Evolutionary conservation across 2,113 vertebrate genomes (phyloP).

Genomic region (Vombatus ursinus): DNA sequence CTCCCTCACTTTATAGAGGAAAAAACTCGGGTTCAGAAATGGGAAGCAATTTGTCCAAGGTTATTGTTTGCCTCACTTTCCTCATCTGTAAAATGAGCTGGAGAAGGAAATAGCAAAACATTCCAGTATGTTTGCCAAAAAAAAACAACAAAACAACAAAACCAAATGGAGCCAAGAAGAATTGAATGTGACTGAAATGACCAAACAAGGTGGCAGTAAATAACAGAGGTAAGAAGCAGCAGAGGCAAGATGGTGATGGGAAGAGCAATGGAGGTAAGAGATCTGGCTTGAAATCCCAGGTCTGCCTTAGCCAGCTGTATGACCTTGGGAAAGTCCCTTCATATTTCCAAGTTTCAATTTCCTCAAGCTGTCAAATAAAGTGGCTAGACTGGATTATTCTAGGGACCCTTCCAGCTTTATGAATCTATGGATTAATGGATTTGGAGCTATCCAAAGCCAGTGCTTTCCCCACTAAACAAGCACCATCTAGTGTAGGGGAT

Average conservation of each 20-base stretch:
- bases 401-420: not conserved
- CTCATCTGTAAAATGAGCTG: not conserved
- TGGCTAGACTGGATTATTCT: not conserved
- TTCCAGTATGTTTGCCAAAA: not conserved
- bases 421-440: not conserved
- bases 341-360: not conserved
- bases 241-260: not conserved
- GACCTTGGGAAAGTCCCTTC: not conserved
- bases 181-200: not conserved
- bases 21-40: not conserved
- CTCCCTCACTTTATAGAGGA: not conserved
- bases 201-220: not conserved
- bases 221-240: not conserved
- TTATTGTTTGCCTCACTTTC: not conserved
- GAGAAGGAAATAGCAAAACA: not conserved
- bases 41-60: not conserved
- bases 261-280: not conserved
- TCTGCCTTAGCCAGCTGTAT: not conserved
- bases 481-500: not conserved
- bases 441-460: not conserved
- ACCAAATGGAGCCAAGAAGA: not conserved
- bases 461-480: not conserved
- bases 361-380: not conserved
- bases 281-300: not conserved
- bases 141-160: too few species aligned